Evolutionary conservation across 1,140 invertebrate genomes (phyloP).

Genomic region (Prorops nasuta): DNA sequence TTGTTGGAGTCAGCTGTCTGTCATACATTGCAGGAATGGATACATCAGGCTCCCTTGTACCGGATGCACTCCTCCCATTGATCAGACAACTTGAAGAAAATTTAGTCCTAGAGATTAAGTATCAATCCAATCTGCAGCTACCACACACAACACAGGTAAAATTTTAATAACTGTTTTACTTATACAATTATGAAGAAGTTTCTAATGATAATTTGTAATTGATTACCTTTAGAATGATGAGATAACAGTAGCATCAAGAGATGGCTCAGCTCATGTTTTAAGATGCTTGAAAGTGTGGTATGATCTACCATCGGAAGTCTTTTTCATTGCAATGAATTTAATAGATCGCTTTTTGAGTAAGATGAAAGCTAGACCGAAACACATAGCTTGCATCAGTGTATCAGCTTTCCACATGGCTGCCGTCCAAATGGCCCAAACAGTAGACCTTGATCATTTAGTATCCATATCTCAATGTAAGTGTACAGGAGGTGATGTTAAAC

Average conservation of each 20-base stretch:
- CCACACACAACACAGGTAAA: slow-evolving; percentile 41
- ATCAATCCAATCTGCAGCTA: slow-evolving; percentile 66
- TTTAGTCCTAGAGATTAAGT: slow-evolving; percentile 67
- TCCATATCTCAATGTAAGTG: slow-evolving; percentile 72
- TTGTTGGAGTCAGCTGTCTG: slow-evolving; percentile 30
- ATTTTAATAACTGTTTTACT: no score
- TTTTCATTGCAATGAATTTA: slow-evolving; percentile 73
- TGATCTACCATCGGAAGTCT: slow-evolving; percentile 73
- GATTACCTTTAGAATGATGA: slow-evolving; percentile 58
- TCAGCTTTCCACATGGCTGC: slow-evolving; percentile 68
- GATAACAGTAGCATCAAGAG: slow-evolving; percentile 70
- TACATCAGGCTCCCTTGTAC: slow-evolving; percentile 56
- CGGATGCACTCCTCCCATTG: slow-evolving; percentile 58
- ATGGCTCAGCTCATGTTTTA: slow-evolving; percentile 75
- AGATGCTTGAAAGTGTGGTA: slow-evolving; percentile 81
- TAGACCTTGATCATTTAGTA: slow-evolving; percentile 53
- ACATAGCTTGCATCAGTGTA: slow-evolving; percentile 71
- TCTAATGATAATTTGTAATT: background rate
- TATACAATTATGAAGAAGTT: no score
- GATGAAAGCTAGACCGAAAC: slow-evolving; percentile 70
- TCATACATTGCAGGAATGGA: slow-evolving; percentile 56
- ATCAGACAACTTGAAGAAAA: slow-evolving; percentile 68
- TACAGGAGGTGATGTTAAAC: slow-evolving; percentile 69
- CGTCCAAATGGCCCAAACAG: slow-evolving; percentile 46
- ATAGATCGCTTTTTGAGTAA: slow-evolving; percentile 75